Evolutionary conservation across 2,888 invertebrate genomes (phyloP).

Genomic region (Halictus ligatus): DNA sequence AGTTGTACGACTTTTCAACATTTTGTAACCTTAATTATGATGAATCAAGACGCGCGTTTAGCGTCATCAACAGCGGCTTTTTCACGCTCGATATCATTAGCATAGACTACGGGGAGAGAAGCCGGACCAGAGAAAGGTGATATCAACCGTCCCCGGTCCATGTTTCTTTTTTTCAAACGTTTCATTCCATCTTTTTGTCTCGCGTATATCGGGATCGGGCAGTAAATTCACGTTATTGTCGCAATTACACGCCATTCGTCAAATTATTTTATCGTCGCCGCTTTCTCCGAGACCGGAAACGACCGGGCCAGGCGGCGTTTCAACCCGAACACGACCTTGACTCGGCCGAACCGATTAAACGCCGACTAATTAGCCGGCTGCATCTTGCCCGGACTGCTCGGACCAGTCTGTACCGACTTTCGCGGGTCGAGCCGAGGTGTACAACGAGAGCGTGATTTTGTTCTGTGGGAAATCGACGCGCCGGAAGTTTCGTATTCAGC

Average conservation of each 20-base stretch:
- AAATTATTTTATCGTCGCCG: constrained; percentile 53
- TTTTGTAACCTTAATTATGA: background rate
- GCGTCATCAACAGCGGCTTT: constrained; percentile 48
- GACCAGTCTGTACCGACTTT: background rate
- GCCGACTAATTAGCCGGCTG: background rate
- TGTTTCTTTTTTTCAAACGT: background rate
- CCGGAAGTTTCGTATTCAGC: constrained; percentile 69
- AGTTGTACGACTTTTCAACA: too few relatives aligned
- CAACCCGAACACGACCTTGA: constrained; percentile 51
- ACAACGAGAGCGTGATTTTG: background rate
- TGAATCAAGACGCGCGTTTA: constrained; percentile 49
- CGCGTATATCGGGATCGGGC: background rate
- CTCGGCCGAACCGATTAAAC: constrained; percentile 15
- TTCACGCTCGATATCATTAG: constrained; percentile 52
- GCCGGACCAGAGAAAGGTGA: constrained; percentile 42
- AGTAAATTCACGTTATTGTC: constrained; percentile 52
- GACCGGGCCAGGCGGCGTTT: background rate
- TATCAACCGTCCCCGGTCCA: background rate
- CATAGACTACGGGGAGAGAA: background rate
- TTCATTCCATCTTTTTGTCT: background rate
- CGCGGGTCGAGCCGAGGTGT: constrained; percentile 13
- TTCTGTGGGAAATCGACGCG: constrained; percentile 59
- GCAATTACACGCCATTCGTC: constrained; percentile 45
- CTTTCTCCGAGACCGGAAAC: constrained; percentile 54
- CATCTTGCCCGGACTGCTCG: background rate